A percentile compares a stretch with the other conserved stretches of the same genome.
phyloP scores from a whole-genome alignment of 2,888 invertebrate species.

The Napeogenes sylphis region DNA sequence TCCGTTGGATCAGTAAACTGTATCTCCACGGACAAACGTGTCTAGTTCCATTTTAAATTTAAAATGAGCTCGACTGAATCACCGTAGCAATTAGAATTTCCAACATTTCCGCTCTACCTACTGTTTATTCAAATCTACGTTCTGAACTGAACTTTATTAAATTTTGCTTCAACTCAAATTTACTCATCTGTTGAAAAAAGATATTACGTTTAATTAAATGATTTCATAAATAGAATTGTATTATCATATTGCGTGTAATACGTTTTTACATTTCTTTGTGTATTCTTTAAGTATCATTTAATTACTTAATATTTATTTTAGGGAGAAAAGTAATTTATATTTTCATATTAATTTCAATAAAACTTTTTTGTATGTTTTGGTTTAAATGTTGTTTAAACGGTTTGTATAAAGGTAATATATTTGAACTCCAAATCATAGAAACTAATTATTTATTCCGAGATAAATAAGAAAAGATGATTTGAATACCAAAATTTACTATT shows the following conservation, averaged over 20 bases:
- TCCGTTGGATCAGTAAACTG: constrained; percentile 10
- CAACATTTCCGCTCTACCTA: constrained; percentile 44
- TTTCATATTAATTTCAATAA: too few species aligned
- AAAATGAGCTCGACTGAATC: constrained; percentile 52
- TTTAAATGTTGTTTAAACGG: too few species aligned
- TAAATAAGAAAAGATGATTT: too few species aligned
- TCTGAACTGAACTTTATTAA: constrained; percentile 4
- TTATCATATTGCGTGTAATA: not conserved
- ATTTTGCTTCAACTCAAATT: constrained; percentile 3
- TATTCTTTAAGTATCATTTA: not conserved
- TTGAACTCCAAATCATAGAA: too few species aligned
- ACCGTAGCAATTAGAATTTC: constrained; percentile 49
- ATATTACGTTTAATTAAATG: not conserved
- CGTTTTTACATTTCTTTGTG: constrained; percentile 21
- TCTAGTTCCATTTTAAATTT: constrained; percentile 44
- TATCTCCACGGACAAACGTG: constrained; percentile 14
- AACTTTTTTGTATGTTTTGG: too few species aligned
- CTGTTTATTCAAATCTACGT: constrained; percentile 22
- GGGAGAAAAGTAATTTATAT: too few species aligned
- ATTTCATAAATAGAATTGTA: not conserved
- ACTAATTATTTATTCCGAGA: too few species aligned
- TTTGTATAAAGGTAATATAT: too few species aligned
- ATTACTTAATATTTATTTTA: too few species aligned
- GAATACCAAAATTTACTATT: too few species aligned
- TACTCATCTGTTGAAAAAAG: not conserved